Conservation (phyloP, 2,888 invertebrate genomes). For the Pediacus dermestoides region DNA sequence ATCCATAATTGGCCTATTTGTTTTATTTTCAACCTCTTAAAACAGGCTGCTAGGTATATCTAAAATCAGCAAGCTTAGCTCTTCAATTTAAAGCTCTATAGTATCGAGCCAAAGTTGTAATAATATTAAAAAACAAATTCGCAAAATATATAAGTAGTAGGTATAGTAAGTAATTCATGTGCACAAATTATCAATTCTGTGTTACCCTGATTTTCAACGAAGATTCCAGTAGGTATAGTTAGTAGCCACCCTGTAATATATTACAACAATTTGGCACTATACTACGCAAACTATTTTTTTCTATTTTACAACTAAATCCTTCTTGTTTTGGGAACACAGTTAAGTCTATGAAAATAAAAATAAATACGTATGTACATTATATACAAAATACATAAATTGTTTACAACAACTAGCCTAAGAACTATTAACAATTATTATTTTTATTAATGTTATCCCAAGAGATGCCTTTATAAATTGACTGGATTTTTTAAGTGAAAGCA, state of each 20-base stretch:
- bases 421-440: slow-evolving; percentile 25
- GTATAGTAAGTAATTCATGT: neutral
- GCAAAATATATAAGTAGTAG: slow-evolving; percentile 4
- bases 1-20: slow-evolving; percentile 21
- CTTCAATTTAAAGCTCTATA: slow-evolving; percentile 17
- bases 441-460: slow-evolving; percentile 27
- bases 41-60: slow-evolving; percentile 18
- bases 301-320: too few species aligned
- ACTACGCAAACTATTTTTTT: slow-evolving; percentile 18
- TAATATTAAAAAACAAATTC: neutral
- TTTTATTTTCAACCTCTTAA: slow-evolving; percentile 9
- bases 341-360: slow-evolving; percentile 13
- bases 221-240: too few species aligned
- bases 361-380: slow-evolving; percentile 38
- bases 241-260: too few species aligned
- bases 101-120: slow-evolving; percentile 28
- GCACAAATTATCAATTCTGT: too few species aligned
- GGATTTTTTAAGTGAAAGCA: too few species aligned
- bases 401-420: slow-evolving; percentile 37
- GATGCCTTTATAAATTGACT: slow-evolving; percentile 24
- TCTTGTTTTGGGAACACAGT: slow-evolving; percentile 5
- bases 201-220: too few species aligned
- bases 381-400: slow-evolving; percentile 36
- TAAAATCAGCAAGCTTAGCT: slow-evolving; percentile 24
- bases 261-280: slow-evolving; percentile 30